Base-by-base conservation (phyloP, 2,888 invertebrate genomes). In the Dysmachus trigonus region DNA sequence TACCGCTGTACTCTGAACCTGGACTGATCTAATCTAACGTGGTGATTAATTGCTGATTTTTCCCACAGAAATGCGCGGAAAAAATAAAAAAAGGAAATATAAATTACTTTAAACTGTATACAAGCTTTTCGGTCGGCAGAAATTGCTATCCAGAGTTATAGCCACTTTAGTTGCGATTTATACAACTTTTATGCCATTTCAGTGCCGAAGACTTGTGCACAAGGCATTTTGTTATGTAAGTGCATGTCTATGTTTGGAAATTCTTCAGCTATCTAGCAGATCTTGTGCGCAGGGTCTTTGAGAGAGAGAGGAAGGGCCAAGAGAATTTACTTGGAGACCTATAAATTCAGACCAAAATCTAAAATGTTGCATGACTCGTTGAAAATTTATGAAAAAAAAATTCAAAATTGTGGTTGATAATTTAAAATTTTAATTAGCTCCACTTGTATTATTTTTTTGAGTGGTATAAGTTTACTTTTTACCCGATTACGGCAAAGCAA, bases 111-210 rank as follows among this genome's bases (percentile, higher is more conserved):
- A 13, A 41, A 41, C 38, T 41, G 38, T 8, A n/a, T n/a, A 62
- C 27, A 47, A 15, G 18, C 31, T 35, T 33, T 82, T 33, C 7
- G 62, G 22, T 31, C 13, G n/a, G 27, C 18, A 62, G 62, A 62
- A 82, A 62, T 82, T 41, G 62, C 51, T 82, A 30, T 13, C 33
- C n/a, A 82, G 81, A 82, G 62, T 82, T 82, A 82, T 82, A 53
- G 81, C 62, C 81, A 82, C 62, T 62, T 82, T 82, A 22, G 35
- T 62, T 33, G 81, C 62, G 62, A 82, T 82, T 82, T 82, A 82
- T 82, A 62, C n/a, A n/a, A 33, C 51, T 13, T 27, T 47, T 41
- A 79, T 15, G 31, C 47, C 51, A 82, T 82, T 53, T 82, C 33
- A 62, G 62, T 82, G 81, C 30, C 62, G 62, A 82, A 82, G 81